A percentile compares a stretch with the other conserved stretches of the same genome.
These are phyloP conservation scores for Creontiades dilutus DNA, from an alignment of 2,888 invertebrate genomes.

Conservation along the genomic window DNA sequence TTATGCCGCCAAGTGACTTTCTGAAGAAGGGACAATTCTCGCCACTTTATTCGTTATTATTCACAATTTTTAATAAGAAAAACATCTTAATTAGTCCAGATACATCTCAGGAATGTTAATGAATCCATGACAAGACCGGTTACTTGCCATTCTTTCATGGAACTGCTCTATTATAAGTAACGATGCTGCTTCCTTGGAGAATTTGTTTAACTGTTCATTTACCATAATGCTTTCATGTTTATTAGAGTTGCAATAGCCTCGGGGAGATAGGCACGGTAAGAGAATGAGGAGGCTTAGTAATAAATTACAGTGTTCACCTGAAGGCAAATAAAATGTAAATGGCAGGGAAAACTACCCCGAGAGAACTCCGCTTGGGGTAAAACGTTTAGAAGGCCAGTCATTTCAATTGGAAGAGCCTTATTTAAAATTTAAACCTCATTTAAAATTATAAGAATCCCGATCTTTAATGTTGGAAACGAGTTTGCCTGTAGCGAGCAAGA, in stretches of 20 bases:
- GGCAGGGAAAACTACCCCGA: not conserved
- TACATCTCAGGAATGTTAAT: not conserved
- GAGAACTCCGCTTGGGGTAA: not conserved
- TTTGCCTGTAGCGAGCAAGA: not conserved
- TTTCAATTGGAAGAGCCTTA: not conserved
- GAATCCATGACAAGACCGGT: not conserved
- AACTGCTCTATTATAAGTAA: not conserved
- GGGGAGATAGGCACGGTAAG: not conserved
- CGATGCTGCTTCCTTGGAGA: not conserved
- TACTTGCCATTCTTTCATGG: not conserved
- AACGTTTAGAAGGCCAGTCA: not conserved
- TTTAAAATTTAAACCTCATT: constrained; percentile 28
- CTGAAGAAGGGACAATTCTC: too few relatives aligned
- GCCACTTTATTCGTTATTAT: too few relatives aligned
- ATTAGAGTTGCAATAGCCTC: not conserved
- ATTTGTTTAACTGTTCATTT: not conserved
- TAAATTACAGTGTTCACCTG: constrained; percentile 8
- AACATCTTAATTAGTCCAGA: too few relatives aligned
- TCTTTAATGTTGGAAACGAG: not conserved
- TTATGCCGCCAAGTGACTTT: too few relatives aligned
- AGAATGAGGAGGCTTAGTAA: not conserved
- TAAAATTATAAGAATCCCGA: constrained; percentile 10
- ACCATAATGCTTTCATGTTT: constrained; percentile 30
- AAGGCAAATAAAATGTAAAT: constrained; percentile 27
- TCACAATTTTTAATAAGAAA: too few relatives aligned